Evolutionary conservation across 30 jellyfish, hydroid and myxozoan genomes (phyloP), one percentile per base, ranked within the genome.

Genomic region (Pseudorhiza aurosa): DNA sequence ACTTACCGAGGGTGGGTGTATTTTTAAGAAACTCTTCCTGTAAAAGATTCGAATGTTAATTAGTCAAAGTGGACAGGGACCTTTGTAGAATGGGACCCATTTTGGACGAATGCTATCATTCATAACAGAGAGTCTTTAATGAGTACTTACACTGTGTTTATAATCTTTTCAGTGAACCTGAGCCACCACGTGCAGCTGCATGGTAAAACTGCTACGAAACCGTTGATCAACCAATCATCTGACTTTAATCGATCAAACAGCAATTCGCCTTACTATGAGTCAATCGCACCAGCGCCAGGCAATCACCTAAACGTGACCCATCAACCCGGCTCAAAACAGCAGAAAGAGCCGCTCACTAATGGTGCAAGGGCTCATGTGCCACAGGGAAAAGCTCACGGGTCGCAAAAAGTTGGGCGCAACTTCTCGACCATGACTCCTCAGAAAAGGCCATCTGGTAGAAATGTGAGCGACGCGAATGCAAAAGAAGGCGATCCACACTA

Each of bases 401-500:
- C 82, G 27, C 90, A 78, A 33, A 78, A 64, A 39, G 58, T 37
- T 28, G 95, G 95, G 1, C 81, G 95, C n/a, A 50, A 44, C 55
- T 70, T 68, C 47, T 56, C 95, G 28, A 45, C 84, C 14, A 17
- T 69, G 74, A 65, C 74, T 5, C 95, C 95, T 10, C 95, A 83
- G 58, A 83, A 83, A 37, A 70, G 95, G 51, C 35, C 29, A 18
- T 47, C 57, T 60, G 80, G 71, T 11, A 58, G 77, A 50, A 15
- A 32, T 28, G 33, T 63, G 11, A 67, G 73, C 35, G 86, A 83
- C 12, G 37, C 40, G 32, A 39, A 42, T 14, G 83, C 96, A 30
- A 81, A 95, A 42, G 99, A 93, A 39, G 90, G 89, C 51, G 99
- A 87, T 50, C 72, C 88, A 19, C 99, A 87, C 27, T 93, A 63